phyloP scores from a whole-genome alignment of 2,113 vertebrate genomes.

The Gnathonemus longibarbis region DNA sequence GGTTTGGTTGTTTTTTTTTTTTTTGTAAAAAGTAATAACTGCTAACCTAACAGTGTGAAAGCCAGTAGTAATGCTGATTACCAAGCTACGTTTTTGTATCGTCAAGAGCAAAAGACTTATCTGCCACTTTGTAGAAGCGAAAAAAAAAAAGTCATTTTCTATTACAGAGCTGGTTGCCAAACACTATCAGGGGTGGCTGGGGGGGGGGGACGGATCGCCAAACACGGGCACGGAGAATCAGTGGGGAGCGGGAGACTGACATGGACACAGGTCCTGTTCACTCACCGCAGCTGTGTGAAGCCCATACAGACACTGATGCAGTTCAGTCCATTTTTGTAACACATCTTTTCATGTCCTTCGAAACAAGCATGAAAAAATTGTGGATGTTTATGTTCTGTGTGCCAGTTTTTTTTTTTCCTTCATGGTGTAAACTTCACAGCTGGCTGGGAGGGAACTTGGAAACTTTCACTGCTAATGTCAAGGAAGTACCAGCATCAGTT shows the following conservation, averaged over 20 bases:
- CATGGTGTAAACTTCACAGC: slow-evolving; percentile 47
- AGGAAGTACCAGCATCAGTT: slow-evolving; percentile 37
- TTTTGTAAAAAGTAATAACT: slow-evolving; percentile 54
- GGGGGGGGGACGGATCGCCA: not conserved
- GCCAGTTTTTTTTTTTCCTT: slow-evolving; percentile 55
- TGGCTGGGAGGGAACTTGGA: slow-evolving; percentile 22
- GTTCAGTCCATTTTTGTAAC: slow-evolving; percentile 34
- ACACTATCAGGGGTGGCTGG: slow-evolving; percentile 13
- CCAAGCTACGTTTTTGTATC: slow-evolving; percentile 63
- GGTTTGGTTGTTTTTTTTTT: slow-evolving; percentile 33
- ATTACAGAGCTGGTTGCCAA: slow-evolving; percentile 27
- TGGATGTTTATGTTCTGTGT: slow-evolving; percentile 63
- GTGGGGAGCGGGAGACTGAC: slow-evolving; percentile 10
- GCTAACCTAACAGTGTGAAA: slow-evolving; percentile 49
- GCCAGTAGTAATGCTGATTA: slow-evolving; percentile 43
- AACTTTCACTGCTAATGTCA: slow-evolving; percentile 11
- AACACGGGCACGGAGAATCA: slow-evolving; percentile 19
- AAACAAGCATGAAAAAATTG: slow-evolving; percentile 58
- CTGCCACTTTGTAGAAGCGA: slow-evolving; percentile 37
- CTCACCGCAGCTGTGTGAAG: slow-evolving; percentile 32
- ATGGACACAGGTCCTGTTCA: not conserved
- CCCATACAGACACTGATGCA: slow-evolving; percentile 17
- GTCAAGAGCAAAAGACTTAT: slow-evolving; percentile 34
- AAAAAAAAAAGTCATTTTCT: slow-evolving; percentile 18
- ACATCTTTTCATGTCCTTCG: slow-evolving; percentile 50